phyloP scores from a whole-genome alignment of 2,113 vertebrate species.

The Anguilla japonica region DNA sequence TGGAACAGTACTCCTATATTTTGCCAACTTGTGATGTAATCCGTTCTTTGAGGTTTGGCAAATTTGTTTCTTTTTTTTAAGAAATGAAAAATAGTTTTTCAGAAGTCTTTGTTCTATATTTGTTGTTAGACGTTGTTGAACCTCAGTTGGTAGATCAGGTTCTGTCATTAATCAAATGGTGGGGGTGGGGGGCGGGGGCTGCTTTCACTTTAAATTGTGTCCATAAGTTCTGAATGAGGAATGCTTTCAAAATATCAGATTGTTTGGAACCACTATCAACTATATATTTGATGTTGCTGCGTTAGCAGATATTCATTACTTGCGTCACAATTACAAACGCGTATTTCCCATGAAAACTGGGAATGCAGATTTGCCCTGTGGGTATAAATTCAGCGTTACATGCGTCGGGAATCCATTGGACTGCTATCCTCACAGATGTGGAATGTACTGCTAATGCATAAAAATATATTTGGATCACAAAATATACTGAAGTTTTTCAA shows the following conservation, averaged over 20 bases:
- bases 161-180: not conserved
- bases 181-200: too few species aligned
- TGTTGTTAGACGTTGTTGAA: too few species aligned
- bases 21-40: too few species aligned
- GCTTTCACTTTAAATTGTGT: not conserved
- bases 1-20: too few species aligned
- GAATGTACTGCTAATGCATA: too few species aligned
- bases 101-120: too few species aligned
- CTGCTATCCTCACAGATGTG: too few species aligned
- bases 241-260: not conserved
- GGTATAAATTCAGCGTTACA: not conserved
- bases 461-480: too few species aligned
- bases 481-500: too few species aligned
- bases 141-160: not conserved
- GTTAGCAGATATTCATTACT: not conserved
- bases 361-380: not conserved
- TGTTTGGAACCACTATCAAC: not conserved
- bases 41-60: too few species aligned
- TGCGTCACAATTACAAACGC: not conserved
- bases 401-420: not conserved
- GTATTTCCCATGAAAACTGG: not conserved
- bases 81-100: too few species aligned
- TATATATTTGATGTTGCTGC: not conserved
- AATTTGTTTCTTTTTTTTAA: too few species aligned
- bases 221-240: not conserved